Evolutionary conservation across 2,797 vertebrate genomes (phyloP).

Genomic region (Crenuchus spilurus): DNA sequence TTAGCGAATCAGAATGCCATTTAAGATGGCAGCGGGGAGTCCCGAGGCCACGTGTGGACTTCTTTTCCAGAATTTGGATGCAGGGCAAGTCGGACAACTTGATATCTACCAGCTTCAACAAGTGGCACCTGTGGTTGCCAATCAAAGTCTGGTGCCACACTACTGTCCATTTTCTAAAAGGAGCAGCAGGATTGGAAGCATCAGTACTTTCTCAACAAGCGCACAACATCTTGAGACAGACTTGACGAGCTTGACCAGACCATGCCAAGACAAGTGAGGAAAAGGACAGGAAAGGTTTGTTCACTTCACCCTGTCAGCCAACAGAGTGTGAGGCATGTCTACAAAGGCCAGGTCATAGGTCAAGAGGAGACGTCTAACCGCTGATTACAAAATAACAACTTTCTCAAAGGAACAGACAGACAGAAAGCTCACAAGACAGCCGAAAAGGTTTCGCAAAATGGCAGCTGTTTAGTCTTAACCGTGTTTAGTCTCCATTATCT

Average conservation of each 20-base stretch:
- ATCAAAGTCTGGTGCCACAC: no score
- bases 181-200: no score
- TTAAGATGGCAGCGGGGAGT: no score
- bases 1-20: no score
- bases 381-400: slow-evolving; percentile 34
- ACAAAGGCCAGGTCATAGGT: slow-evolving; percentile 27
- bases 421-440: neutral
- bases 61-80: no score
- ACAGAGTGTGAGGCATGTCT: neutral
- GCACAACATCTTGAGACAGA: no score
- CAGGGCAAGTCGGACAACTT: neutral
- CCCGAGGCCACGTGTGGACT: no score
- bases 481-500: slow-evolving; percentile 38
- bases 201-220: no score
- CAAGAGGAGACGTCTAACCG: neutral
- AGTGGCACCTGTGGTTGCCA: no score
- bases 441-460: slow-evolving; percentile 16
- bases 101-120: no score
- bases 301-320: neutral
- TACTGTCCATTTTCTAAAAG: no score
- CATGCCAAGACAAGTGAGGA: slow-evolving; percentile 29
- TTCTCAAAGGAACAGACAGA: slow-evolving; percentile 15
- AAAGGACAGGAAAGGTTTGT: no score
- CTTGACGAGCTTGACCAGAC: slow-evolving; percentile 1
- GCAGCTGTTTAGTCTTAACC: slow-evolving; percentile 15